Evolutionary conservation across 1,140 invertebrate genomes (phyloP), one percentile per base, ranked within the genome.

Genomic region (Onthophagus taurus): DNA sequence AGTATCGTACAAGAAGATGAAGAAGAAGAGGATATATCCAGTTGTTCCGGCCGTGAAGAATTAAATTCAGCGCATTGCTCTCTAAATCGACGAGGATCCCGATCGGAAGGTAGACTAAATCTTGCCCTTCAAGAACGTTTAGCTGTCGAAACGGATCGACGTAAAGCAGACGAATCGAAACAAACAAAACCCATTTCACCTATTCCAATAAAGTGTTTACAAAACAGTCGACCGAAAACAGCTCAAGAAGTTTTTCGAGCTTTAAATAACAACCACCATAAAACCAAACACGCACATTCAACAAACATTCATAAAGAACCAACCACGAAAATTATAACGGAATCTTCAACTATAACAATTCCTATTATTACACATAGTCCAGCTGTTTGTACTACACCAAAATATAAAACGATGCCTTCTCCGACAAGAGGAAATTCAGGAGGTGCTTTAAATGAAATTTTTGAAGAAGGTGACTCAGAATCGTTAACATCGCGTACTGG

Each of bases 1-100:
- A 88, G 85, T 53, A 89, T 91, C 52, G 88, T 90, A 5, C 80
- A 81, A 51, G 87, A 89, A 64, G 86, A 87, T 57, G 85, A 89
- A 52, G 85, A 86, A 52, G 81, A 83, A 53, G 80, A 81, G 58
- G 72, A 74, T 47, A 68, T 73, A 20, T 72, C 70, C 8, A 68
- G 65, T 5, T 72, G 69, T 48, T 72, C 73, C 1, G 69, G 68
- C 8, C 61, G 69, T 4, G 72, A 74, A 30, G 72, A 74, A n/a
- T 54, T 67, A 20, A 60, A 61, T 4, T 49, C 54, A 8, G 66
- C 68, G 30, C 66, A 64, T 39, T 63, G 62, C 16, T 55, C 65
- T 0, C 47, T 74, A 17, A 72, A 67, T 49, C 65, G 77, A 12
- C 67, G 75, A 2, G 77, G 77, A 9, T 75, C 75, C 7, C 64